These are phyloP conservation scores for Lamprologus ornatipinnis DNA, from an alignment of 2,113 vertebrate species.

Conservation along the genomic window DNA sequence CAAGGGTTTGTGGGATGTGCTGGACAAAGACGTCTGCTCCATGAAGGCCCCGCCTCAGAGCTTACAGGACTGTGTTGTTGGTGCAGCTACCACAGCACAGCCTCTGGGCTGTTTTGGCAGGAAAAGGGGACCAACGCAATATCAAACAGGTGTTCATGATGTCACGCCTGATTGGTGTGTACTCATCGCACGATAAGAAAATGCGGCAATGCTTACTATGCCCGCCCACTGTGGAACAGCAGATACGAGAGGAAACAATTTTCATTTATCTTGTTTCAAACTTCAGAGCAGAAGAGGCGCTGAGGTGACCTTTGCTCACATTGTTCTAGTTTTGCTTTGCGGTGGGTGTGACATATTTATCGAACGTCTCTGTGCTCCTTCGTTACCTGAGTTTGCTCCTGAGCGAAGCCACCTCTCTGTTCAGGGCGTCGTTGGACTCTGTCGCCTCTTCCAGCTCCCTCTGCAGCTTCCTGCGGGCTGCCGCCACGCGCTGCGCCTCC, in stretches of 20 bases:
- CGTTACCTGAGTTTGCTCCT: constrained; percentile 54
- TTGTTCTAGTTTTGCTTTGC: too few relatives aligned
- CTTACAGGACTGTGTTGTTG: neutral
- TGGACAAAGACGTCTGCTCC: neutral
- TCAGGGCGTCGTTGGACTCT: constrained; percentile 82
- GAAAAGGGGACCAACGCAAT: neutral
- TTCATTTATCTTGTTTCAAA: rapidly evolving
- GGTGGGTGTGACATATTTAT: neutral
- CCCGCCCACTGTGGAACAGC: neutral
- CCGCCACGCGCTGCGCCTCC: constrained; percentile 84
- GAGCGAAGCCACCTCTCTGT: constrained; percentile 42
- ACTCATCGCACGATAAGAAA: rapidly evolving
- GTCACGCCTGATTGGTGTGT: neutral
- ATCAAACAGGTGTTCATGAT: neutral
- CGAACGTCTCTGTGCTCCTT: rapidly evolving
- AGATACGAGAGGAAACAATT: neutral
- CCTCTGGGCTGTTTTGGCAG: neutral
- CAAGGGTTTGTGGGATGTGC: neutral
- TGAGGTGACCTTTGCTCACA: neutral
- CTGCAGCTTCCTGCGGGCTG: constrained; percentile 89
- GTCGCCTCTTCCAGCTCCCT: constrained; percentile 87
- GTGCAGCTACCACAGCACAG: neutral
- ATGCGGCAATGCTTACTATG: rapidly evolving
- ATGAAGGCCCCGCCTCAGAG: neutral
- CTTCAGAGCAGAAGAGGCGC: neutral